A percentile compares a stretch with the other conserved stretches of the same genome.
Conservation (phyloP, 2,888 invertebrate species). For the Urechis unicinctus region DNA sequence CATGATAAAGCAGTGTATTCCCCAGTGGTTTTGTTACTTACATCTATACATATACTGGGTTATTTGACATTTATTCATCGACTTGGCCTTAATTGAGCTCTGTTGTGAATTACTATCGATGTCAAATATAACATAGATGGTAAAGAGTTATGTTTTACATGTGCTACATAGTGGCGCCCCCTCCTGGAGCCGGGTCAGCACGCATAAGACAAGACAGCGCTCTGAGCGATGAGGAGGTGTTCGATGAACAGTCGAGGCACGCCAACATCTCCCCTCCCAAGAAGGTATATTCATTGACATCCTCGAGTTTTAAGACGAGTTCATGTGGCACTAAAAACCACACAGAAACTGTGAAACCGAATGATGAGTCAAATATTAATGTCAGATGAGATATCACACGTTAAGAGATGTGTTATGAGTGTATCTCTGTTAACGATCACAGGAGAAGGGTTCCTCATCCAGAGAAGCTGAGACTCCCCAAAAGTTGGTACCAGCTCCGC, state of each 20-base stretch:
- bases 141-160: too few relatives aligned
- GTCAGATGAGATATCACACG: not conserved
- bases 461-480: not conserved
- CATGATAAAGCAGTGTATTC: too few relatives aligned
- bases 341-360: too few relatives aligned
- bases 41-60: too few relatives aligned
- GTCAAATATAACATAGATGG: not conserved
- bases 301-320: not conserved
- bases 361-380: too few relatives aligned
- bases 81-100: too few relatives aligned
- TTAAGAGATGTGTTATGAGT: not conserved
- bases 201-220: constrained; percentile 14
- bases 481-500: constrained; percentile 39
- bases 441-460: too few relatives aligned
- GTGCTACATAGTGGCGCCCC: constrained; percentile 19
- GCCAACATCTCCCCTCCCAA: constrained; percentile 5
- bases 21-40: too few relatives aligned
- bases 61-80: too few relatives aligned
- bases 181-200: constrained; percentile 17
- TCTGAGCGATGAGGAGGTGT: constrained; percentile 16
- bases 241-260: constrained; percentile 15
- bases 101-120: too few relatives aligned
- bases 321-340: too few relatives aligned
- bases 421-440: not conserved
- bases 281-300: constrained; percentile 1